Evolutionary conservation across 2,113 vertebrate species (phyloP).

Genomic region (Erinaceus europaeus): DNA sequence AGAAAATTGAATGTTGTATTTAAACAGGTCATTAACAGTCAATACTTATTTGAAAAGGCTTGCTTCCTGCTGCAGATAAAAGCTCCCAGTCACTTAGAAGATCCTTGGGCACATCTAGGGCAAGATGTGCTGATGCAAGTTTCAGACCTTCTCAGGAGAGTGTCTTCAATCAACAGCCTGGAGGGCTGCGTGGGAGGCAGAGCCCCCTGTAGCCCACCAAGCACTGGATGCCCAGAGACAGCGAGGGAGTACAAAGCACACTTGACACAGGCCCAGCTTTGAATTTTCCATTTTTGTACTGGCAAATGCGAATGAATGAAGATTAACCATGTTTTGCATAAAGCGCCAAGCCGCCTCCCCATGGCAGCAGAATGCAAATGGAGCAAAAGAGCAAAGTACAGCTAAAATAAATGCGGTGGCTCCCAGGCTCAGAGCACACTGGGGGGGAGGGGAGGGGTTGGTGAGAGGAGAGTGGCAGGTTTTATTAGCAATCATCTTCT

Average conservation of each 20-base stretch:
- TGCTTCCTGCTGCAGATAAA: slow-evolving; percentile 60
- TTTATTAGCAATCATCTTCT: slow-evolving; percentile 46
- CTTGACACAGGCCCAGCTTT: neutral
- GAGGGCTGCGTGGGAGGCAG: neutral
- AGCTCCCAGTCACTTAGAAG: slow-evolving; percentile 59
- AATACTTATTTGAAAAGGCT: slow-evolving; percentile 65
- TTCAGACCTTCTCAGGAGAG: slow-evolving; percentile 2
- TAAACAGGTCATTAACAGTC: slow-evolving; percentile 67
- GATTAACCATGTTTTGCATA: slow-evolving; percentile 67
- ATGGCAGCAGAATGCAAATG: slow-evolving; percentile 50
- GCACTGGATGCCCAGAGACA: neutral
- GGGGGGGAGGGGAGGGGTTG: too few species aligned
- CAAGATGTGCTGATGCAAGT: slow-evolving; percentile 57
- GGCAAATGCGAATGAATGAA: slow-evolving; percentile 56
- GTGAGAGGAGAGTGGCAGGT: accelerated
- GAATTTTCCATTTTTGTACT: slow-evolving; percentile 43
- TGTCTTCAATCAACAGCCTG: neutral
- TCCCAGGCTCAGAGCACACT: neutral
- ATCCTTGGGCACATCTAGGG: slow-evolving; percentile 51
- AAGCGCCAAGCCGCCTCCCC: slow-evolving; percentile 44
- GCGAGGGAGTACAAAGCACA: neutral
- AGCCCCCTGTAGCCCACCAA: accelerated
- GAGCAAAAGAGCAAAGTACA: slow-evolving; percentile 57
- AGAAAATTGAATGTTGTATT: slow-evolving; percentile 61
- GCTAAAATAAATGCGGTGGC: slow-evolving; percentile 12